Percentiles rank a stretch among this genome's conserved stretches.
Evolutionary conservation across 2,888 invertebrate species (phyloP).

Genomic region (Scaptomyza flava): DNA sequence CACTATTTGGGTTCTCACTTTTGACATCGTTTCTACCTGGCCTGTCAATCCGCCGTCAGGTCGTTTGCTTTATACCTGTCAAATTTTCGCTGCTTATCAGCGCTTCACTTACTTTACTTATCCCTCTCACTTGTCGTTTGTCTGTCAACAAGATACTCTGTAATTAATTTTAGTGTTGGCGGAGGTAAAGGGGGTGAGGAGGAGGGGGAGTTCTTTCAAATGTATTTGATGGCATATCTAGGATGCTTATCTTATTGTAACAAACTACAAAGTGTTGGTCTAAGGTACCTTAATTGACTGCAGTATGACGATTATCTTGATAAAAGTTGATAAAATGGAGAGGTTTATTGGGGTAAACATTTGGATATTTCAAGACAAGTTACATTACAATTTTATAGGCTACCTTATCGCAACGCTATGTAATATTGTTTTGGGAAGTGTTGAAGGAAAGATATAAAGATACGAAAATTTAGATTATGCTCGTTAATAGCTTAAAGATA

Average conservation of each 20-base stretch:
- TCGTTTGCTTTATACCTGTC: slow-evolving; percentile 66
- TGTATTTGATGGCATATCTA: slow-evolving; percentile 18
- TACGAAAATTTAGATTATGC: neutral
- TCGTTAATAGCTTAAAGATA: neutral
- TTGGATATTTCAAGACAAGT: neutral
- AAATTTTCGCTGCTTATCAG: slow-evolving; percentile 69
- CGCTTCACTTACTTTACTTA: slow-evolving; percentile 46
- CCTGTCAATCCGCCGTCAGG: slow-evolving; percentile 30
- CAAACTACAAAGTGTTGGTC: slow-evolving; percentile 35
- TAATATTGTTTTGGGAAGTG: slow-evolving; percentile 1
- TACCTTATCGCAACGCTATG: slow-evolving; percentile 9
- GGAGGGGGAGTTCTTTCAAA: slow-evolving; percentile 7
- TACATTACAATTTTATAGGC: slow-evolving; percentile 3
- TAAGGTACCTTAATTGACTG: slow-evolving; percentile 52
- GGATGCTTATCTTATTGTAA: slow-evolving; percentile 43
- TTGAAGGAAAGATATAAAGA: neutral
- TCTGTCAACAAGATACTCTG: slow-evolving; percentile 51
- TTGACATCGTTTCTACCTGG: slow-evolving; percentile 57
- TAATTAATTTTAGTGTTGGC: neutral
- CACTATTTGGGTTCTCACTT: slow-evolving; percentile 18
- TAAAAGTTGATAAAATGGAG: slow-evolving; percentile 14
- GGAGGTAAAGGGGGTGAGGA: too few species aligned
- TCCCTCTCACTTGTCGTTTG: slow-evolving; percentile 21
- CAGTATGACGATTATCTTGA: slow-evolving; percentile 36
- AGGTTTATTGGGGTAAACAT: neutral